phyloP scores from a whole-genome alignment of 2,888 invertebrate species.

The Acanthococcus lagerstroemiae region DNA sequence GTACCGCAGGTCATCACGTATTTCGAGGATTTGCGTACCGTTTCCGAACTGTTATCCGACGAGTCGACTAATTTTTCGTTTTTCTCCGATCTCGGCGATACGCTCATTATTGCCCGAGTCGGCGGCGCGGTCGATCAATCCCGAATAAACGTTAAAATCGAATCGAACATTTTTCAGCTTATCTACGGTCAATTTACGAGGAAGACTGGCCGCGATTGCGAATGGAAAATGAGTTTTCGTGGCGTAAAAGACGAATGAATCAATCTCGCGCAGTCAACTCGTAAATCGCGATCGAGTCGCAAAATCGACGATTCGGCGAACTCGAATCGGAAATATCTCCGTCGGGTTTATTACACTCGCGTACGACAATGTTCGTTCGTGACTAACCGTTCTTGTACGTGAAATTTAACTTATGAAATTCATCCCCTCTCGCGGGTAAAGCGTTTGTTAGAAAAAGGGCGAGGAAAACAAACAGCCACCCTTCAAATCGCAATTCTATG shows the following conservation, averaged over 20 bases:
- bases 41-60: neutral
- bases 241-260: no score
- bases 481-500: conserved; percentile 28
- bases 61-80: neutral
- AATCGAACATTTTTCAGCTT: no score
- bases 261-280: no score
- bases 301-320: neutral
- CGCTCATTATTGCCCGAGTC: conserved; percentile 23
- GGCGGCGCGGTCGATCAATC: no score
- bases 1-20: conserved; percentile 30
- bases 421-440: conserved; percentile 25
- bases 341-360: no score
- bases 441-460: conserved; percentile 24
- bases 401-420: conserved; percentile 22
- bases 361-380: conserved; percentile 21
- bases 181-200: no score
- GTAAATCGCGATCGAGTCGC: neutral
- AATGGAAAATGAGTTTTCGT: no score
- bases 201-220: no score
- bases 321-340: no score
- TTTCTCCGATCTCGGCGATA: conserved; percentile 8
- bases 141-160: no score
- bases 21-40: conserved; percentile 7
- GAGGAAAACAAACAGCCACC: conserved; percentile 30
- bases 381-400: conserved; percentile 4